A percentile compares a stretch with the other conserved stretches of the same genome.
Evolutionary conservation across 2,888 invertebrate species (phyloP).

Genomic region (Lochmaea capreae): DNA sequence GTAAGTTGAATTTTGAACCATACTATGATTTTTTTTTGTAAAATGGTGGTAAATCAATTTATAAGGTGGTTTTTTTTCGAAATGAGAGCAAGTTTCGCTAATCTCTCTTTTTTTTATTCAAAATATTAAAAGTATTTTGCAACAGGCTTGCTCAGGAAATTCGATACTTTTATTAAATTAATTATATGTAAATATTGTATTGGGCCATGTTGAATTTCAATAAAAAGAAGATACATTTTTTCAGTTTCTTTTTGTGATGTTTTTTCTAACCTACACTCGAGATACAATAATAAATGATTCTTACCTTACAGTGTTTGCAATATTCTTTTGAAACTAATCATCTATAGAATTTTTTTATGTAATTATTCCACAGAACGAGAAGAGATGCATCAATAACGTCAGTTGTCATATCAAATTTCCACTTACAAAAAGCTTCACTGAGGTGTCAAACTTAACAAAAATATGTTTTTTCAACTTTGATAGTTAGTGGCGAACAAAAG

Average conservation of each 20-base stretch:
- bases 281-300: neutral
- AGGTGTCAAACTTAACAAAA: too few species aligned
- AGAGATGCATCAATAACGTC: too few species aligned
- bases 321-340: neutral
- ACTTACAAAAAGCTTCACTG: too few species aligned
- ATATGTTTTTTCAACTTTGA: too few species aligned
- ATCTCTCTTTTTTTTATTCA: neutral
- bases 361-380: too few species aligned
- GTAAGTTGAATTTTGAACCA: neutral
- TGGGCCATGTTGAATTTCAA: conserved; percentile 57
- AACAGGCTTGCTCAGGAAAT: conserved; percentile 19
- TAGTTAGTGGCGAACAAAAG: too few species aligned
- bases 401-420: too few species aligned
- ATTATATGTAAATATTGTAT: conserved; percentile 59
- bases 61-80: neutral
- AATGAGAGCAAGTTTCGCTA: neutral
- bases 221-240: conserved; percentile 24
- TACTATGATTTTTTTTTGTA: too few species aligned
- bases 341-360: too few species aligned
- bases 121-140: neutral
- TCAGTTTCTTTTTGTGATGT: conserved; percentile 31
- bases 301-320: neutral
- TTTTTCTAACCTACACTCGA: neutral
- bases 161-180: conserved; percentile 29
- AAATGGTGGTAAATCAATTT: neutral